Evolutionary conservation across 2,113 vertebrate species (phyloP), one percentile per base, ranked within the genome.

Genomic region (Elgaria multicarinata): DNA sequence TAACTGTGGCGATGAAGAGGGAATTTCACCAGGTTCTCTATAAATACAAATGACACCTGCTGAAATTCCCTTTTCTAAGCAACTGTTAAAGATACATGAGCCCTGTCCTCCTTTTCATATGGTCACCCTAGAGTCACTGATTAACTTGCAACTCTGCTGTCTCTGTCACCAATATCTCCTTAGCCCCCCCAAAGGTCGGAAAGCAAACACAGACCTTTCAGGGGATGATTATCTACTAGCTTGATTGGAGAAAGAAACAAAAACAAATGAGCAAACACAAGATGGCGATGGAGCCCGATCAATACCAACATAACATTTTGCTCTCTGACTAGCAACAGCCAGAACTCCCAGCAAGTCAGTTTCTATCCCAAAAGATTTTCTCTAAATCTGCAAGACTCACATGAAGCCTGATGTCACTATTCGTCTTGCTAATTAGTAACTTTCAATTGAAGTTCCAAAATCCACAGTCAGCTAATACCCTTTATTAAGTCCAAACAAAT

Each of bases 71-170:
- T n/a, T n/a, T n/a, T n/a, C n/a, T n/a, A n/a, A n/a, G n/a, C n/a
- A n/a, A n/a, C n/a, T n/a, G n/a, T n/a, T n/a, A n/a, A n/a, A n/a
- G n/a, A n/a, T n/a, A n/a, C n/a, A n/a, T n/a, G n/a, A n/a, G n/a
- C n/a, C n/a, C n/a, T n/a, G n/a, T n/a, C n/a, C n/a, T n/a, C n/a
- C n/a, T n/a, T n/a, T n/a, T n/a, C n/a, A n/a, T n/a, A n/a, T n/a
- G n/a, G n/a, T 71, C 10, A 71, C 39, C 67, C 28, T 31, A 62
- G 58, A 84, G 90, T 91, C 90, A 91, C 64, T 91, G 64, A 91
- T 91, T 91, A 91, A 91, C 90, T 53, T 24, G 58, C 36, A 7
- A 78, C 46, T 62, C 74, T 79, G 20, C 75, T 79, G 78, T 84
- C 71, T 87, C 39, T 72, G 22, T 58, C 64, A n/a, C 81, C 64